phyloP scores from a whole-genome alignment of 2,888 invertebrate genomes.

The Celastrina argiolus region DNA sequence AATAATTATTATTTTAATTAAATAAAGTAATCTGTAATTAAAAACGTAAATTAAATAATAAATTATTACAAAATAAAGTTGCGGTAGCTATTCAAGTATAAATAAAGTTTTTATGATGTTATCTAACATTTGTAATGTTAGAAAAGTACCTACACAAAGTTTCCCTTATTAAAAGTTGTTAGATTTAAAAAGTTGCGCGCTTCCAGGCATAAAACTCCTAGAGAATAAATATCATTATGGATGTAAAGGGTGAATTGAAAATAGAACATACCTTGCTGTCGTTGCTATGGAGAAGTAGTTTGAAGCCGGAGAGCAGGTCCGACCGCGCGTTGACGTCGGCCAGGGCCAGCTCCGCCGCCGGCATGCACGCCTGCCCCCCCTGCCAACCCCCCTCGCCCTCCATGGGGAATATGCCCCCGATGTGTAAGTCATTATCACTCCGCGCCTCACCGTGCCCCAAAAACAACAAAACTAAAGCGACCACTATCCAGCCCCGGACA shows the following conservation, averaged over 20 bases:
- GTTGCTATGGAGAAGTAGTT: slow-evolving; percentile 93
- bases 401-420: slow-evolving; percentile 99
- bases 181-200: neutral
- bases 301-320: slow-evolving; percentile 94
- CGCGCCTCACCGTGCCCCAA: slow-evolving; percentile 59
- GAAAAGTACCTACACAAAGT: neutral
- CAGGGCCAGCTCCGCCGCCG: slow-evolving; percentile 97
- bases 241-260: neutral
- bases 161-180: slow-evolving; percentile 1
- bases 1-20: no score
- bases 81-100: neutral
- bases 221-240: neutral
- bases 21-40: no score
- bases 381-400: slow-evolving; percentile 98
- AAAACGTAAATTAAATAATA: no score
- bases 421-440: slow-evolving; percentile 88
- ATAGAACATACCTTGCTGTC: slow-evolving; percentile 90
- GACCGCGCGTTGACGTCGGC: slow-evolving; percentile 95
- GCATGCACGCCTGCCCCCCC: slow-evolving; percentile 98
- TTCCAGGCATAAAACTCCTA: neutral
- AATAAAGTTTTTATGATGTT: neutral
- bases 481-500: slow-evolving; percentile 40
- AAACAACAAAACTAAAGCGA: slow-evolving; percentile 57
- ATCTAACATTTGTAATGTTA: neutral
- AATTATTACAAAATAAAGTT: neutral